Evolutionary conservation across 2,113 vertebrate species (phyloP).

Genomic region (Lethenteron reissneri): DNA sequence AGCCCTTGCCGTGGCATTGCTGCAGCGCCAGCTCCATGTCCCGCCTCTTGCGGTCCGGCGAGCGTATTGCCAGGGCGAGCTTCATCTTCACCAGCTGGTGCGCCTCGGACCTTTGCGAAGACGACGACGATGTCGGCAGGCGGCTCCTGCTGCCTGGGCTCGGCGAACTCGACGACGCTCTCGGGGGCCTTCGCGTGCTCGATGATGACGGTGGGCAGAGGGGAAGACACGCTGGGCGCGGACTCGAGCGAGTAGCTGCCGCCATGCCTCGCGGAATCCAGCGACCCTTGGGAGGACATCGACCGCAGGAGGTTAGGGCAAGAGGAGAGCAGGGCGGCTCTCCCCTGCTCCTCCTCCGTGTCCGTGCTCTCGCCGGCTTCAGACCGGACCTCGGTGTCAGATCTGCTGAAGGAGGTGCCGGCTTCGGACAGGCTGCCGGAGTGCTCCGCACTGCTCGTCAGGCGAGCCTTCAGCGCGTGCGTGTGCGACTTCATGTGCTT

Average conservation of each 20-base stretch:
- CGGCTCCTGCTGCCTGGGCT: constrained; percentile 28
- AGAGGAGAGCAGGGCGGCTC: not conserved
- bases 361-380: constrained; percentile 80
- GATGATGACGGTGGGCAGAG: constrained; percentile 31
- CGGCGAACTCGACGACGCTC: constrained; percentile 30
- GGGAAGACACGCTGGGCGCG: not conserved
- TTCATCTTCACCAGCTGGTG: constrained; percentile 86
- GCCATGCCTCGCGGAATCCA: constrained; percentile 28
- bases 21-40: constrained; percentile 49
- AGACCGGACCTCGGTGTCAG: constrained; percentile 57
- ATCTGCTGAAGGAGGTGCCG: not conserved
- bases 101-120: constrained; percentile 50
- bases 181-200: constrained; percentile 30
- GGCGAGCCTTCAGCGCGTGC: constrained; percentile 79
- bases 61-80: constrained; percentile 68
- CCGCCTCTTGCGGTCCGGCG: constrained; percentile 53
- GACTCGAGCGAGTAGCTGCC: constrained; percentile 30
- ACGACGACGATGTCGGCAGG: constrained; percentile 23
- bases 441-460: constrained; percentile 14
- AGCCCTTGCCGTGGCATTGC: constrained; percentile 41
- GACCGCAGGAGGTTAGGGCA: constrained; percentile 18
- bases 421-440: not conserved
- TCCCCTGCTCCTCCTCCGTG: constrained; percentile 66
- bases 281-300: constrained; percentile 21
- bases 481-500: constrained; percentile 99